A percentile compares a stretch with the other conserved stretches of the same genome.
These are phyloP conservation scores for Albula glossodonta DNA, from an alignment of 2,113 vertebrate genomes.

Conservation along the genomic window DNA sequence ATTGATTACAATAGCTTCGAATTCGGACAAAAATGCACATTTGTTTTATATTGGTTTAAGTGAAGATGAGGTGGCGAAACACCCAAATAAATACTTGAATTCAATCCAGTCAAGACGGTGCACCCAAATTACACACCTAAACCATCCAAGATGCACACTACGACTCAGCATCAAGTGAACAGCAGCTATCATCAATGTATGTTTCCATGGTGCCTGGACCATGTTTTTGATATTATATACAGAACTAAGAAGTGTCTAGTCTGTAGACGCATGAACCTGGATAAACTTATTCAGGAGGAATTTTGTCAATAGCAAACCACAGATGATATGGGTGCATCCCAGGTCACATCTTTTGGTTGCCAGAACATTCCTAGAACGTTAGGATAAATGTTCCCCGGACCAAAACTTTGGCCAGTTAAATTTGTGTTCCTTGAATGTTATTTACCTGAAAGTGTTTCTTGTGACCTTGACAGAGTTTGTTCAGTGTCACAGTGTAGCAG, in stretches of 20 bases:
- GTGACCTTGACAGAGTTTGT: no score
- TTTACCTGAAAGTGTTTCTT: no score
- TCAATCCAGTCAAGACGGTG: neutral
- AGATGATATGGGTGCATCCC: neutral
- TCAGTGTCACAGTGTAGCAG: no score
- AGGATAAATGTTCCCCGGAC: no score
- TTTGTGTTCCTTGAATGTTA: no score
- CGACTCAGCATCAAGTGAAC: constrained; percentile 40
- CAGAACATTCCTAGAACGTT: no score
- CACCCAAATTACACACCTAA: constrained; percentile 33
- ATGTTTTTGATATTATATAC: neutral
- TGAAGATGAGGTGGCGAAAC: neutral
- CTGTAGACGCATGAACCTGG: neutral
- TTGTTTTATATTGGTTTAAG: neutral
- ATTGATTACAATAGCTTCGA: neutral
- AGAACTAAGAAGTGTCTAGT: no score
- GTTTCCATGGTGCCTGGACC: no score
- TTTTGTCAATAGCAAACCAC: neutral
- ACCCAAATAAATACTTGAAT: neutral
- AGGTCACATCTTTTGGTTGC: neutral
- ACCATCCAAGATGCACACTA: constrained; percentile 54
- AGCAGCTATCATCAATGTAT: no score
- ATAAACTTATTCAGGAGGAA: neutral
- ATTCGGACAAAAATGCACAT: neutral
- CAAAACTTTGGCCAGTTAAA: no score